Evolutionary conservation across 2,888 invertebrate genomes (phyloP), one percentile per base, ranked within the genome.

Genomic region (Cryptops parisi): DNA sequence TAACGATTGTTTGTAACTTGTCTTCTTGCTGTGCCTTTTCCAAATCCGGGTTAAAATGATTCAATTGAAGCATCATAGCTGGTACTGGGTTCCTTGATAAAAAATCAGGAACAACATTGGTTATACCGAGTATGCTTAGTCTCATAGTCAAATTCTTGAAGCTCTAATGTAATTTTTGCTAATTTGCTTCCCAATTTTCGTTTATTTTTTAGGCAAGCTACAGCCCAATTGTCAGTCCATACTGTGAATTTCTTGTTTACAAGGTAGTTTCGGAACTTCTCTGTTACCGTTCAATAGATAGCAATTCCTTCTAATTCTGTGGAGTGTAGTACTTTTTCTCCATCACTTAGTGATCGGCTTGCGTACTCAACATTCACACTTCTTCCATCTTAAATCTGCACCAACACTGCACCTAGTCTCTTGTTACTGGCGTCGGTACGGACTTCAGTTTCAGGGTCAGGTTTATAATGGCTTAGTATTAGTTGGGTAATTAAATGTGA

Each of bases 81-180:
- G 24, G 5, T 17, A n/a, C 43, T 12, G 43, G n/a, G 6, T 24
- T 26, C 1, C 49, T 12, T 17, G 54, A 54, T 19, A 50, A 21
- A 15, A 26, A 23, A n/a, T 54, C 54, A 3, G 44, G 22, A 2
- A 48, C 17, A 1, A 40, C 22, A 15, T 54, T 50, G 15, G 22
- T 15, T 26, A 22, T 54, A 3, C 54, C 44, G 2, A 43, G 23
- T 4, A 38, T 50, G 50, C 1, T 27, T 51, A 1, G 33, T 22
- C 1, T 27, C 38, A 26, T 40, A 54, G 6, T 54, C 38, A 24
- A 54, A 54, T 2, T 43, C 25, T 1, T 26, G 19, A 0, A 54
- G 33, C n/a, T 54, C 54, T 0, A 54, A 9, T 1, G 23, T 19
- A 17, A 22, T 47, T 2, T 21, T 23, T 3, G 54, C 54, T n/a